These are phyloP conservation scores for Rousettus leschenaultii DNA, from an alignment of 2,113 vertebrate genomes.

Conservation along the genomic window DNA sequence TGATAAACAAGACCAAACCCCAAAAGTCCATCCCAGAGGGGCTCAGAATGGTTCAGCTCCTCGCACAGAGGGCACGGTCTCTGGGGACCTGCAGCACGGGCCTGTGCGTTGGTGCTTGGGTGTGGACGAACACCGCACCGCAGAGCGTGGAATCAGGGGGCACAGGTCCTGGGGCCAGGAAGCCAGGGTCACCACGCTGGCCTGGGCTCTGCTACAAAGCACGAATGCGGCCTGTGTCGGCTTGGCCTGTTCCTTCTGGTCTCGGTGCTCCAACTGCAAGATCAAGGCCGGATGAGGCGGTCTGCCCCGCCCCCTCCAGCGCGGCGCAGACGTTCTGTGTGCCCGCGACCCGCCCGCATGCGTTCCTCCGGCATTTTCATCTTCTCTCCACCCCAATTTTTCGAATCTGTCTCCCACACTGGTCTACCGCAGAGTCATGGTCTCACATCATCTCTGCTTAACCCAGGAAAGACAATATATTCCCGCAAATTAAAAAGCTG, in stretches of 20 bases:
- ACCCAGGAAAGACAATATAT: neutral
- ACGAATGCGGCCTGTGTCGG: fast-evolving
- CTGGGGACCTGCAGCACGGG: fast-evolving
- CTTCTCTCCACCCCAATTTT: neutral
- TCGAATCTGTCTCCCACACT: neutral
- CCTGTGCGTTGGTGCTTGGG: too few species aligned
- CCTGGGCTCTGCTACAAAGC: neutral
- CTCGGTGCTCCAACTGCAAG: neutral
- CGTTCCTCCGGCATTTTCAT: neutral
- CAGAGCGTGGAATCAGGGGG: fast-evolving
- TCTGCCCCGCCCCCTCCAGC: neutral
- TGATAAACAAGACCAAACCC: slow-evolving; percentile 1
- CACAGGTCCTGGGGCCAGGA: fast-evolving
- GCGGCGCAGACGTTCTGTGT: fast-evolving
- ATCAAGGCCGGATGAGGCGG: neutral
- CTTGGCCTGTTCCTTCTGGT: neutral
- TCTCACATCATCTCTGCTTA: neutral
- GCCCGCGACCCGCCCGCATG: fast-evolving
- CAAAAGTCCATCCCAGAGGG: fast-evolving
- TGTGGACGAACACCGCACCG: fast-evolving
- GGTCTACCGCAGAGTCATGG: neutral
- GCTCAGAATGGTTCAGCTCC: neutral
- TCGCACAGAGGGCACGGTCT: neutral
- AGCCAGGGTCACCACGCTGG: neutral
- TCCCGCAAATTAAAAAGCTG: neutral